Conservation (phyloP, 2,888 invertebrate genomes). For the Trachelus stipa region DNA sequence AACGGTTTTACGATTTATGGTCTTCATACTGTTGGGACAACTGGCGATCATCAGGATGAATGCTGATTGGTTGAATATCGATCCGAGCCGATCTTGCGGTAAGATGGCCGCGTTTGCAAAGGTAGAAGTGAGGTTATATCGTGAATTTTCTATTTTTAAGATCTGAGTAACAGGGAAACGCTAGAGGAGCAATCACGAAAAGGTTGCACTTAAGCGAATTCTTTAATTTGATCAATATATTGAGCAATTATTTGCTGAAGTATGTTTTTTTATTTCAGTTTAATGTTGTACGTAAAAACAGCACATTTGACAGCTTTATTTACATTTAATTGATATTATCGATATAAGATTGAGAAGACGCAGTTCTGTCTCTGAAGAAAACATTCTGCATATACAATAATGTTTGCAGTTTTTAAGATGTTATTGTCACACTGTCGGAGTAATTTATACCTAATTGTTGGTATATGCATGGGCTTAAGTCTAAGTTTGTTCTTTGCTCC, state of each 20-base stretch:
- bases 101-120: background rate
- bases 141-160: background rate
- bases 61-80: background rate
- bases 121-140: background rate
- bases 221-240: background rate
- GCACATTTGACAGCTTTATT: background rate
- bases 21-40: background rate
- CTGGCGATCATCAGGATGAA: background rate
- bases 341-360: background rate
- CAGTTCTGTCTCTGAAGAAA: background rate
- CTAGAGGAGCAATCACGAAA: background rate
- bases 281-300: background rate
- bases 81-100: background rate
- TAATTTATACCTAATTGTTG: constrained; percentile 72
- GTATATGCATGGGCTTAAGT: constrained; percentile 71
- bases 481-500: constrained; percentile 70
- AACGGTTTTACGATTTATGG: background rate
- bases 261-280: background rate
- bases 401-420: constrained; percentile 53
- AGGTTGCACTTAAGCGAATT: background rate
- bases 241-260: background rate
- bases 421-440: constrained; percentile 60
- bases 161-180: background rate
- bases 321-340: background rate
- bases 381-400: constrained; percentile 21